These are phyloP conservation scores for Drosophila aldrichi DNA, from an alignment of 2,888 invertebrate species.

Conservation along the genomic window DNA sequence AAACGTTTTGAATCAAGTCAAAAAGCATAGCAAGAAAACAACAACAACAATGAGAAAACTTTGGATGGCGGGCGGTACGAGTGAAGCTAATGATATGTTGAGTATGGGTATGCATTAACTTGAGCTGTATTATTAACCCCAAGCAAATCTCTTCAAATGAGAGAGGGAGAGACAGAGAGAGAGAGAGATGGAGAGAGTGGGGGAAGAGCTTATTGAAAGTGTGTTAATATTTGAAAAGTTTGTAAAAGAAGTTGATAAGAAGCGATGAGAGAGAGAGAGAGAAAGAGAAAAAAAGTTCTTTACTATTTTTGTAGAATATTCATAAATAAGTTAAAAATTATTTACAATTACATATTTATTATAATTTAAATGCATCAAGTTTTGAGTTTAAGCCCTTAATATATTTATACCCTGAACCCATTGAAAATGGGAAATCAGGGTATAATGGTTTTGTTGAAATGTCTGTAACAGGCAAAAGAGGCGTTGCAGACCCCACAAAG, in stretches of 20 bases:
- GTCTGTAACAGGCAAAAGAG: too few relatives aligned
- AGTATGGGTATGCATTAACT: conserved; percentile 13
- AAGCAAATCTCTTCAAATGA: neutral
- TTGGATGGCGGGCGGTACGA: neutral
- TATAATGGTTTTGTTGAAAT: too few relatives aligned
- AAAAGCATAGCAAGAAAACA: conserved; percentile 15
- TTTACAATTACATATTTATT: too few relatives aligned
- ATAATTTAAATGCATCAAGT: too few relatives aligned
- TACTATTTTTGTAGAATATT: too few relatives aligned
- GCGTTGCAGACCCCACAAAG: too few relatives aligned
- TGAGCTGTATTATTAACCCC: conserved; percentile 1
- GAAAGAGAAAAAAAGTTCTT: neutral
- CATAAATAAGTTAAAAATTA: too few relatives aligned
- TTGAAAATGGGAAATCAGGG: too few relatives aligned
- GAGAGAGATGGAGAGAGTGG: neutral
- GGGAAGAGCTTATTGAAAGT: neutral
- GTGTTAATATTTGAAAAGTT: neutral
- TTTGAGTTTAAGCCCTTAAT: too few relatives aligned
- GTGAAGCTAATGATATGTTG: conserved; percentile 12
- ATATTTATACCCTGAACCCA: too few relatives aligned
- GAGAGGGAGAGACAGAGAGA: neutral
- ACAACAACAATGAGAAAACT: conserved; percentile 15
- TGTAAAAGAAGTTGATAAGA: too few relatives aligned
- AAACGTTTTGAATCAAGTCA: conserved; percentile 49
- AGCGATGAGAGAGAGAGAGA: neutral